Base-by-base conservation (phyloP, 2,888 invertebrate genomes). In the Erebia ligea region DNA sequence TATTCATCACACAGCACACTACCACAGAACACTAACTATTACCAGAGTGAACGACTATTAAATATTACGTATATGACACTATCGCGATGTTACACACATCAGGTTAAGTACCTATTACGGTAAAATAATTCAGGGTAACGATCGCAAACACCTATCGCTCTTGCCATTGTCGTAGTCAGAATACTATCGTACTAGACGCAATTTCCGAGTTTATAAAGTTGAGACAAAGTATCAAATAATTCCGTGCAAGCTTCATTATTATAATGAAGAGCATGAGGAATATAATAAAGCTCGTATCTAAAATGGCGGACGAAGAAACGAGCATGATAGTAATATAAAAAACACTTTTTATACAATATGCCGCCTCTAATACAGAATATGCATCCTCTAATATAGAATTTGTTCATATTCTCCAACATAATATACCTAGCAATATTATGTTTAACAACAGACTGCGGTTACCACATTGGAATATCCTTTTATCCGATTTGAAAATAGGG, bases 401-500 rank as follows among this genome's bases (percentile, higher is more conserved):
- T 17, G 17, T 42, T 59, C 42, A 42, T 59, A 42, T 59, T 42
- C 42, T 42, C 42, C 4, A 25, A 25, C 25, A 25, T 42, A 10
- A 42, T 42, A 42, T 42, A 42, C n/a, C n/a, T n/a, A n/a, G 1
- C 8, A 42, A 10, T 34, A 34, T 34, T 34, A 11, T 61, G 48
- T 45, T 19, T 19, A 13, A 62, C 45, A 34, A 48, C 48, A 48
- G 61, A 66, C 50, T 40, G 42, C 21, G 56, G 19, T 52, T n/a
- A 3, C 25, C 34, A 52, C 64, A 52, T 64, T 52, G 19, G 40
- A 42, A 61, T 61, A 56, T 57, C 40, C 34, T 67, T 59, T 63
- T 63, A 67, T 61, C 54, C 64, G 25, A 52, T 68, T 71, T 71
- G 64, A 64, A 72, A 72, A 70, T 72, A 68, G 75, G 75, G 42